phyloP scores from a whole-genome alignment of 2,888 invertebrate genomes.

The Hirudinaria manillensis region DNA sequence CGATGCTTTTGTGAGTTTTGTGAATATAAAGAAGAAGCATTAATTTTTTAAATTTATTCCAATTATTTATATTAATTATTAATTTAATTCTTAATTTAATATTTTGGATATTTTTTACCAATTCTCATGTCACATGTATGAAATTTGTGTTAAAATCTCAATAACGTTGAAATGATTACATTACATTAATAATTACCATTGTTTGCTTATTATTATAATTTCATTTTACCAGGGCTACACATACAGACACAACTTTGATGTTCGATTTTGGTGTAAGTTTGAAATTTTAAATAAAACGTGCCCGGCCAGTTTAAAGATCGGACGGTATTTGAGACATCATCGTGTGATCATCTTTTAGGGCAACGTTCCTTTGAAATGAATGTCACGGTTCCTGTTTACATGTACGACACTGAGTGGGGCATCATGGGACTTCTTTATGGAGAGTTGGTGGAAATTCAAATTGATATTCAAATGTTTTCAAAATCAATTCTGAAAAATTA shows the following conservation, averaged over 20 bases:
- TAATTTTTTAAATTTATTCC: not conserved
- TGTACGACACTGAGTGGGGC: conserved; percentile 79
- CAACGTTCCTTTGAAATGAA: conserved; percentile 91
- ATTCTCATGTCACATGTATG: too few species aligned
- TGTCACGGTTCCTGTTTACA: conserved; percentile 88
- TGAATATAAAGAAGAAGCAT: not conserved
- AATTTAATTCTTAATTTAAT: not conserved
- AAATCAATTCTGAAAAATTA: not conserved
- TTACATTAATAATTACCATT: not conserved
- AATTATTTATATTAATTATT: not conserved
- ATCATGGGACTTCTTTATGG: conserved; percentile 56
- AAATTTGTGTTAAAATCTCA: too few species aligned
- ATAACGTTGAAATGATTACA: not conserved
- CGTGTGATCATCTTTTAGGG: conserved; percentile 54
- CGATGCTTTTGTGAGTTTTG: conserved; percentile 65
- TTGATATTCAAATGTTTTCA: not conserved
- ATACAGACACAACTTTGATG: conserved; percentile 36
- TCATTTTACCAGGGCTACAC: conserved; percentile 35
- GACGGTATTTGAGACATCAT: not conserved
- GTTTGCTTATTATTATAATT: not conserved
- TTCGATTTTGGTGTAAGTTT: conserved; percentile 40
- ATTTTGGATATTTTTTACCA: too few species aligned
- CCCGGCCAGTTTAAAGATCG: not conserved
- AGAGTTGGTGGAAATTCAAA: conserved; percentile 29
- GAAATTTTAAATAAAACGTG: conserved; percentile 8